phyloP scores from a whole-genome alignment of 1,140 invertebrate species.

The Lepidurus arcticus region DNA sequence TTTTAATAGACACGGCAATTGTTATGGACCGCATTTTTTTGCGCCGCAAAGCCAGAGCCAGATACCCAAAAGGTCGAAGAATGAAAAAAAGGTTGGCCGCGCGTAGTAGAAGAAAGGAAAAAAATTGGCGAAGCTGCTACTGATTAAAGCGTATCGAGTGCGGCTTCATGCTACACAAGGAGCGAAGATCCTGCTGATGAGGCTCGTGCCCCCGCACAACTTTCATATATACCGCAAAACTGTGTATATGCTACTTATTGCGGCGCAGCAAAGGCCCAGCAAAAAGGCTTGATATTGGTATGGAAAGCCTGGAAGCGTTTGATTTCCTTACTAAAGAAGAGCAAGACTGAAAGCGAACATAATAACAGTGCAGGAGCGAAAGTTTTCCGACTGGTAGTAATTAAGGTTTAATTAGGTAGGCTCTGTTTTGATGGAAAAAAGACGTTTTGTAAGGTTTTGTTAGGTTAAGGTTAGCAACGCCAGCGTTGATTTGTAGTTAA shows the following conservation, averaged over 20 bases:
- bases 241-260: not conserved
- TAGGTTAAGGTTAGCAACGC: not conserved
- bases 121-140: slow-evolving; percentile 21
- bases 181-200: slow-evolving; percentile 21
- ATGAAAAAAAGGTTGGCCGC: not conserved
- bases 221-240: not conserved
- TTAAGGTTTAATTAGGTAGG: slow-evolving; percentile 6
- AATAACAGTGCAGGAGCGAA: not conserved
- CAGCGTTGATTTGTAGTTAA: not conserved
- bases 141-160: slow-evolving; percentile 15
- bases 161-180: slow-evolving; percentile 1
- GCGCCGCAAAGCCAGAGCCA: not conserved
- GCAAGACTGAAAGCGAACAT: not conserved
- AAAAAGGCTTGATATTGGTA: not conserved
- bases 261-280: not conserved
- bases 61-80: not conserved
- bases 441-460: not conserved
- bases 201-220: not conserved
- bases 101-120: not conserved
- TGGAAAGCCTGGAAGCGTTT: not conserved
- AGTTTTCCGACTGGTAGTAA: not conserved
- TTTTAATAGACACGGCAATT: slow-evolving; percentile 22
- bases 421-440: not conserved
- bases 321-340: not conserved
- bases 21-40: not conserved